These are phyloP conservation scores for Xyrauchen texanus DNA, from an alignment of 2,113 vertebrate species.

Conservation along the genomic window DNA sequence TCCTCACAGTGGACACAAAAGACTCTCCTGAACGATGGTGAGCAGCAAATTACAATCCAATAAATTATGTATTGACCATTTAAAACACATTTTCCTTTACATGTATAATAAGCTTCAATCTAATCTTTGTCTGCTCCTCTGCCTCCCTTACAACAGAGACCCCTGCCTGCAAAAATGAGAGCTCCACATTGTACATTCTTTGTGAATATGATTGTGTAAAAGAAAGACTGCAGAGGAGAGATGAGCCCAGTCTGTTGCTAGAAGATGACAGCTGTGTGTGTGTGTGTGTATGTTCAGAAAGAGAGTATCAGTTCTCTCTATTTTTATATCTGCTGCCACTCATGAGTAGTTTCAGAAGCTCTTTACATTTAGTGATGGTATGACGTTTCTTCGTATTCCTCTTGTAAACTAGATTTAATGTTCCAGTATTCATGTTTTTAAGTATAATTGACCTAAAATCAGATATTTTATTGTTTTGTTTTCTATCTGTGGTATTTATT, in stretches of 20 bases:
- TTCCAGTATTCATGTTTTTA: constrained; percentile 81
- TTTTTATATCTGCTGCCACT: constrained; percentile 34
- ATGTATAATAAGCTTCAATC: too few species aligned
- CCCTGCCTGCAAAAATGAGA: background rate
- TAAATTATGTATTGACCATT: background rate
- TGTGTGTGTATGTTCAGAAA: constrained; percentile 21
- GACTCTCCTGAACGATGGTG: constrained; percentile 77
- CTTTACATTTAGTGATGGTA: constrained; percentile 53
- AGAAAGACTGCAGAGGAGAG: constrained; percentile 6
- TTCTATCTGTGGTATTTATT: constrained; percentile 82
- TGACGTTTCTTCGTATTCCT: constrained; percentile 61
- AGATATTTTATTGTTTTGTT: constrained; percentile 68
- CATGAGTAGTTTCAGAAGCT: constrained; percentile 60
- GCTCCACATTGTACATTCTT: constrained; percentile 45
- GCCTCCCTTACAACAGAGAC: constrained; percentile 16
- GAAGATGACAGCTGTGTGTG: constrained; percentile 2
- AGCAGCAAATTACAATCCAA: background rate
- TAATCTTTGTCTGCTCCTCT: background rate
- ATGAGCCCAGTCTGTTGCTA: constrained; percentile 8
- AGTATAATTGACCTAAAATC: constrained; percentile 71
- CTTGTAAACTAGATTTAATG: constrained; percentile 68
- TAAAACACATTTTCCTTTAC: too few species aligned
- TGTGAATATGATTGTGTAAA: constrained; percentile 49
- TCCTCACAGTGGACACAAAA: constrained; percentile 66
- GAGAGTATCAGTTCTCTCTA: constrained; percentile 53